Conservation (phyloP, 1,140 invertebrate species). For the Aphis craccivora region DNA sequence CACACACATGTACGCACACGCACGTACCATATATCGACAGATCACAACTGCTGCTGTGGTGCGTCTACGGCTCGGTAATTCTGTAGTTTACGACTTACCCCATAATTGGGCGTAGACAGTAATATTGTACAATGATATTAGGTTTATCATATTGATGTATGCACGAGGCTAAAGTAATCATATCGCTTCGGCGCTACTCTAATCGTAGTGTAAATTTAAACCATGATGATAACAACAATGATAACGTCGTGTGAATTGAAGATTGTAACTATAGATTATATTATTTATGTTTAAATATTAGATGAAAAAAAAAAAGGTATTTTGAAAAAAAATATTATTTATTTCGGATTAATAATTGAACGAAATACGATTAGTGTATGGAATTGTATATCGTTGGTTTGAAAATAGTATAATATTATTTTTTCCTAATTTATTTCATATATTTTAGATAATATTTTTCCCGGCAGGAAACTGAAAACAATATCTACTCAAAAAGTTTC, state of each 20-base stretch:
- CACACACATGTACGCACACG: too few relatives aligned
- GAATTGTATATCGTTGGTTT: neutral
- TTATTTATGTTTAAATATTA: too few relatives aligned
- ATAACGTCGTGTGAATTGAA: neutral
- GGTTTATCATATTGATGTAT: neutral
- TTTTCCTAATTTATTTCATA: neutral
- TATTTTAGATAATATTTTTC: neutral
- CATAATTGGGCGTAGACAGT: neutral
- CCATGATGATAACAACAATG: neutral
- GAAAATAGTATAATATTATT: neutral
- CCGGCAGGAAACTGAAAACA: neutral
- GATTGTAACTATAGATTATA: too few relatives aligned
- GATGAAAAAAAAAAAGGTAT: too few relatives aligned
- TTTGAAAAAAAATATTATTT: neutral
- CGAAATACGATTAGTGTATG: neutral
- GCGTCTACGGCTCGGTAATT: neutral
- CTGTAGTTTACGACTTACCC: slow-evolving; percentile 7
- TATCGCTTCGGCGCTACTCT: neutral
- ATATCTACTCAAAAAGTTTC: neutral
- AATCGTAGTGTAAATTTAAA: neutral
- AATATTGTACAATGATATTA: neutral
- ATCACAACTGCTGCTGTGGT: neutral
- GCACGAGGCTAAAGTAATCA: neutral
- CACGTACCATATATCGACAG: neutral
- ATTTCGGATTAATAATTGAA: neutral